These are phyloP conservation scores for Meta bourneti DNA, from an alignment of 2,888 invertebrate species.

Conservation along the genomic window DNA sequence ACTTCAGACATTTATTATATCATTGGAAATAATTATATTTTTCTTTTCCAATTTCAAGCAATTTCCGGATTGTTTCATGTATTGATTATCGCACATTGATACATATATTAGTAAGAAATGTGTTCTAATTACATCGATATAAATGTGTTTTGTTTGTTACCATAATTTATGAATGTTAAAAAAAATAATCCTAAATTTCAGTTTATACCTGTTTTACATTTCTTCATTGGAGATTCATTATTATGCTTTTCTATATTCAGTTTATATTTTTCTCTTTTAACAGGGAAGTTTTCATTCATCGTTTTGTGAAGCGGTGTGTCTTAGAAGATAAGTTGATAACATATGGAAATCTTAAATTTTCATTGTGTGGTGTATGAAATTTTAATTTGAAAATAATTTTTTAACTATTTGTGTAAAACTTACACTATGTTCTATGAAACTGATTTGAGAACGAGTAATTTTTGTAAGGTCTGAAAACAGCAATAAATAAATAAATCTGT, in stretches of 20 bases:
- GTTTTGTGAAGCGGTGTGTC: background rate
- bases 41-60: background rate
- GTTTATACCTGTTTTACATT: background rate
- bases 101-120: background rate
- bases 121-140: background rate
- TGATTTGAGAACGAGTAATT: background rate
- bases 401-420: background rate
- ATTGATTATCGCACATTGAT: background rate
- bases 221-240: background rate
- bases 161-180: background rate
- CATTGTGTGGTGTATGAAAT: background rate
- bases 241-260: background rate
- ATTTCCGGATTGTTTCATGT: background rate
- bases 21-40: background rate
- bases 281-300: too few species aligned
- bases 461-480: slow-evolving; percentile 5
- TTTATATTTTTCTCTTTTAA: background rate
- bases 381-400: background rate
- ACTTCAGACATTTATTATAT: background rate
- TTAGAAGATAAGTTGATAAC: background rate
- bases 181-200: background rate
- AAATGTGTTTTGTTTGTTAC: background rate
- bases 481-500: slow-evolving; percentile 11
- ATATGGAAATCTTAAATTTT: background rate
- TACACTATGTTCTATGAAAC: slow-evolving; percentile 16